A percentile compares a stretch with the other conserved stretches of the same genome.
Evolutionary conservation across 2,113 vertebrate species (phyloP).

Genomic region (Ophthalmolycus amberensis): DNA sequence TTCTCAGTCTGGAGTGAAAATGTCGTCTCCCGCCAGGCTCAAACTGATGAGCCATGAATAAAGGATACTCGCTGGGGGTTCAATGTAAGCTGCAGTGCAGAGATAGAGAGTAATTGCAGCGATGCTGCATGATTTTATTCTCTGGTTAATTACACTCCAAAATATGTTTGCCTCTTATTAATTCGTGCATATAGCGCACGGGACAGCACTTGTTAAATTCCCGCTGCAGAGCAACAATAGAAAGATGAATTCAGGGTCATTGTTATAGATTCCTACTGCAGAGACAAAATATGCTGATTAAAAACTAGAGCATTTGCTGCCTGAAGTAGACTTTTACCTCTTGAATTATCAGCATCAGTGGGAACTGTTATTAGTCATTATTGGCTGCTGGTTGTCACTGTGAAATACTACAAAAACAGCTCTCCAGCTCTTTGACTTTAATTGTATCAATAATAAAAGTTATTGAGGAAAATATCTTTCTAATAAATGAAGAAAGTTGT

Average conservation of each 20-base stretch:
- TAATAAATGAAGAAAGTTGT: too few species aligned
- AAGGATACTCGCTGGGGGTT: conserved; percentile 10
- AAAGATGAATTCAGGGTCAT: neutral
- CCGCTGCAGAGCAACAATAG: conserved; percentile 8
- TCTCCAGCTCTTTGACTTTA: too few species aligned
- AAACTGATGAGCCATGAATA: conserved; percentile 34
- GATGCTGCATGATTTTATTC: neutral
- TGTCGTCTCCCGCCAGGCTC: neutral
- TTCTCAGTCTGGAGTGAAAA: neutral
- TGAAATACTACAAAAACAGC: neutral
- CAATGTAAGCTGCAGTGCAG: conserved; percentile 30
- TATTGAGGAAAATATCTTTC: too few species aligned
- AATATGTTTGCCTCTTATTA: conserved; percentile 17
- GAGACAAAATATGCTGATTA: neutral
- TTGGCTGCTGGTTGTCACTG: neutral
- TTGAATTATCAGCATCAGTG: neutral
- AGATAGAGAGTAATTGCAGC: conserved; percentile 11
- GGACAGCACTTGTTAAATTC: neutral
- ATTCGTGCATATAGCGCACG: neutral
- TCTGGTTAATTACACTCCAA: conserved; percentile 24
- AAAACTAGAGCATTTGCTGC: neutral
- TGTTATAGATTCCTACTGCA: neutral
- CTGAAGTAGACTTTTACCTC: neutral
- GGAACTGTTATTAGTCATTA: neutral
- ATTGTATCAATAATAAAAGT: too few species aligned